These are phyloP conservation scores for Gymnocephalus cernua DNA, from an alignment of 2,113 vertebrate genomes.

Conservation along the genomic window DNA sequence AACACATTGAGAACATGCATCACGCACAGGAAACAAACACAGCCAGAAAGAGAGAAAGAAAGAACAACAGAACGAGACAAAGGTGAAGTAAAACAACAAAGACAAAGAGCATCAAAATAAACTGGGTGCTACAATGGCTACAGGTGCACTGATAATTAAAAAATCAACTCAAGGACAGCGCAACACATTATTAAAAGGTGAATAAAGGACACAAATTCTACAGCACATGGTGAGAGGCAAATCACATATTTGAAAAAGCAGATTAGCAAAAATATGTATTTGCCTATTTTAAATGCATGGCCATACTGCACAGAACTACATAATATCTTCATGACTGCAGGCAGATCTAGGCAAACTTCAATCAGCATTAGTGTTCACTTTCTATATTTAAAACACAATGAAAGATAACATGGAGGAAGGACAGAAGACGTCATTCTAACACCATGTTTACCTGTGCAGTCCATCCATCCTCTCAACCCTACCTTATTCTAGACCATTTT, in stretches of 20 bases:
- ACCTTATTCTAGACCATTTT: too few relatives aligned
- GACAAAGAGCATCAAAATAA: constrained; percentile 57
- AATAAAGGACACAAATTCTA: constrained; percentile 11
- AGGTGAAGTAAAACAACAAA: constrained; percentile 51
- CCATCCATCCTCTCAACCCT: not conserved
- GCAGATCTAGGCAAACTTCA: constrained; percentile 16
- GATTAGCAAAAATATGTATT: constrained; percentile 47
- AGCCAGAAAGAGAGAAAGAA: constrained; percentile 40
- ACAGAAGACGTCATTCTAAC: not conserved
- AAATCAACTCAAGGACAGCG: constrained; percentile 36
- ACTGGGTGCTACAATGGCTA: constrained; percentile 27
- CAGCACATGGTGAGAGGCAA: not conserved
- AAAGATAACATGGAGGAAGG: not conserved
- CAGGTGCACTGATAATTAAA: constrained; percentile 67
- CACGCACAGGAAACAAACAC: constrained; percentile 64
- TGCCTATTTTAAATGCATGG: constrained; percentile 11
- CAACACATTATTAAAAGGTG: constrained; percentile 35
- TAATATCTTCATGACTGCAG: constrained; percentile 20
- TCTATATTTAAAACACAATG: not conserved
- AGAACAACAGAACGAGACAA: constrained; percentile 58
- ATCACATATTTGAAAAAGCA: constrained; percentile 22
- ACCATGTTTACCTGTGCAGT: not conserved
- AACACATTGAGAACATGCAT: constrained; percentile 85
- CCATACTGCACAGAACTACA: not conserved
- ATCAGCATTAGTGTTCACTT: constrained; percentile 14